Evolutionary conservation across 1,140 invertebrate species (phyloP), one percentile per base, ranked within the genome.

Genomic region (Spodoptera frugiperda): DNA sequence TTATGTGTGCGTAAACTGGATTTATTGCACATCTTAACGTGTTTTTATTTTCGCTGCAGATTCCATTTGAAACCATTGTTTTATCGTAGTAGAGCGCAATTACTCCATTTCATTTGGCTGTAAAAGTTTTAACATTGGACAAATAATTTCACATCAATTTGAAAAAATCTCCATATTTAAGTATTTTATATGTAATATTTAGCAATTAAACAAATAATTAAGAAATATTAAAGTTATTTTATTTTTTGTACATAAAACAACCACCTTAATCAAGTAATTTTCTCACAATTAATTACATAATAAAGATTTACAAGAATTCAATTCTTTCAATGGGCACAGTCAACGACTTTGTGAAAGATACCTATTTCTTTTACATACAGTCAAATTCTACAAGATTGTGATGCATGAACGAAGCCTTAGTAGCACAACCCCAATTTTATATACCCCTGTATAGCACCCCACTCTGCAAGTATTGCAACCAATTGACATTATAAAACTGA

Each of bases 161-260:
- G 10, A 54, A 46, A 65, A 75, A 81, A 78, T 79, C 76, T 81
- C 48, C 78, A n/a, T 84, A 80, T 67, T 55, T 81, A 81, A 83
- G 81, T 75, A 81, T 86, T 84, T 86, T 88, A 67, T 87, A 86
- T 82, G 76, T 85, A 85, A 85, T 73, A 76, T 86, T 84, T 84
- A 86, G 81, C 82, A 84, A 80, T 86, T 85, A 86, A 86, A 55
- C 65, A 78, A 77, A 75, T 76, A 74, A 79, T 70, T 81, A 83
- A 80, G 78, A 75, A 78, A 71, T 71, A 55, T 44, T 33, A 57
- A 59, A 79, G 77, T 79, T 82, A 44, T 72, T 79, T 78, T 72
- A 77, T 75, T 78, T 77, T 19, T 8, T 53, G 15, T 53, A 12
- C 19, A 74, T 61, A 61, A 74, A 33, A 71, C 51, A 71, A 46